Base-by-base conservation (phyloP, 1,140 invertebrate genomes). In the Euwallacea similis region DNA sequence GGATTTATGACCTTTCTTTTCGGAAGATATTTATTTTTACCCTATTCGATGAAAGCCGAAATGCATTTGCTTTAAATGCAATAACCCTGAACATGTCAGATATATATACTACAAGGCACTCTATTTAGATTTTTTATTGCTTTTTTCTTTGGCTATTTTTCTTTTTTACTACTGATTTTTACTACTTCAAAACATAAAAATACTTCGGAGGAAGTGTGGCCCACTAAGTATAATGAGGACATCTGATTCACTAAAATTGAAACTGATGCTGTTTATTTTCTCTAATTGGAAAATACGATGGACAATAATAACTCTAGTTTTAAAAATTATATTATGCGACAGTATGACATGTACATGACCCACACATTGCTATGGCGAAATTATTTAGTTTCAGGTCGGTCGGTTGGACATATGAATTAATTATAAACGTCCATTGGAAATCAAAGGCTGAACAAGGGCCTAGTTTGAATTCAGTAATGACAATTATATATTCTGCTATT, bases 1-100 rank as follows among this genome's bases (percentile, higher is more conserved):
- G 55, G 50, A 66, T 66, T 66, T 66, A 66, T 66, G 47, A 55
- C 42, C 54, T 42, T 42, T 61, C 59, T 61, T 11, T 61, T 61
- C 59, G 61, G 59, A 61, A 61, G 59, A 43, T 43, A 43, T 61
- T 61, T 61, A 42, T 61, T 61, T 61, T 58, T 58, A 33, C 21
- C 55, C 55, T 58, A 33, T 58, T 58, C 13, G 11, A 61, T 61
- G 16, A 11, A 61, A 61, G n/a, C 59, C 21, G 42, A 61, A 61
- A 61, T 43, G 21, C 54, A 56, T 56, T 21, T 56, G 54, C 54
- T 21, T 50, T 50, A 50, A 50, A 50, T 50, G 46, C 46, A 50
- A 50, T 50, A 11, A 13, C 46, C 46, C 46, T 50, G 46, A 50
- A 50, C 46, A 50, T 50, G 46, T 50, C 46, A 50, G 46, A 13